Base-by-base conservation (phyloP, 2,888 invertebrate genomes). In the Blera fallax region DNA sequence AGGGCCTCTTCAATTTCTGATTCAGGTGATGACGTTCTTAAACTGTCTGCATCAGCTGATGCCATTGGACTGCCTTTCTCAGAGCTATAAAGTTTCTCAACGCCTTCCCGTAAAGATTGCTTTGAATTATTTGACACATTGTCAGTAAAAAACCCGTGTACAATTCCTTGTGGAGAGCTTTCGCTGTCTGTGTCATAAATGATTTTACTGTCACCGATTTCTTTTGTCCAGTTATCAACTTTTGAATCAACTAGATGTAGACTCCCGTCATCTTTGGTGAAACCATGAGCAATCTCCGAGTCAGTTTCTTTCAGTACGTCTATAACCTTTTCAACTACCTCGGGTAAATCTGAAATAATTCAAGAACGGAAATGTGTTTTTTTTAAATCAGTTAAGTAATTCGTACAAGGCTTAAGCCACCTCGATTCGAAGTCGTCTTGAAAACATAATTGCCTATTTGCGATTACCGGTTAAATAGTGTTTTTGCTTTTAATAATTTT, bases 1-100 rank as follows among this genome's bases (percentile, higher is more conserved):
- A 91, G 81, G 1, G 90, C 90, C 29, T 89, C 85, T 67, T 92
- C 92, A 14, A 92, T 92, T 88, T 92, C 92, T 56, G 92, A 91
- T 81, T 92, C 92, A 10, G 91, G 90, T 18, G 91, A 91, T 2
- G 90, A 89, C 2, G 91, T 91, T 89, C 90, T 90, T 72, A 92
- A 87, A 73, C 92, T 92, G 54, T 92, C 92, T 1, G 87, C 88
- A 80, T 91, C 91, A 1, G 76, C 45, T 43, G 69, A 77, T 64
- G 32, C 24, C n/a, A 45, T 40, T 5, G 62, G 16, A 37, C 32
- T 16, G 0, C 18, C 52, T 18, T 27, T 27, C 2, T 37, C 60
- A 10, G 10, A 5, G 4, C 69, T 62, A 27, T 14, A 58, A 11
- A 6, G 6, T 37, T 18, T 18, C 6, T 43, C 60, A 18, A 24